Base-by-base conservation (phyloP, 2,888 invertebrate species). In the Stegophylla sp. region DNA sequence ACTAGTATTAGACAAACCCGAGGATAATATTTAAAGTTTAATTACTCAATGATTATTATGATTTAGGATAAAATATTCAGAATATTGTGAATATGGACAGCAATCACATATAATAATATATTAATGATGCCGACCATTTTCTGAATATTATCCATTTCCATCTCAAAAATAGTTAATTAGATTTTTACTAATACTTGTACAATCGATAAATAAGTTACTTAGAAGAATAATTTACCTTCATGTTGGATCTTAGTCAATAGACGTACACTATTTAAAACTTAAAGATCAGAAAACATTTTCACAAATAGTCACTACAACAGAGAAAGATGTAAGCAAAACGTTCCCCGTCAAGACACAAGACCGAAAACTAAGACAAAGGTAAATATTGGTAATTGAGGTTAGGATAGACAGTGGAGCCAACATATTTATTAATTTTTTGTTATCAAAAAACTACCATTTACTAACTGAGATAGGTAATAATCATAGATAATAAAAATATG, bases 161-260 rank as follows among this genome's bases (percentile, higher is more conserved):
- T 79, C 79, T 23, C 13, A 69, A 48, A 63, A 41, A 12, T 9
- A 41, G 23, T 23, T 0, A 5, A 48, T 41, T 34, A 7, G 3
- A 17, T 23, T 23, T 7, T 17, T 12, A 26, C 17, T 5, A n/a
- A 23, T 23, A 48, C 23, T 17, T 0, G 3, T 0, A 41, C 15
- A 34, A 34, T 4, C 28, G 23, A 51, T 28, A 51, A 13, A 48
- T 5, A 23, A 79, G 3, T 34, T 23, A 34, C 0, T 51, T 34
- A 51, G 9, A 9, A 79, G 0, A 41, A n/a, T 9, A 26, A 34
- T 23, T 79, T 79, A 79, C 79, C 79, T 79, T 79, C 79, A 79
- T 79, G 61, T 23, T 71, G 51, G 10, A 63, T 67, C 45, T 17
- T 51, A 15, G n/a, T 41, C 23, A 79, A 23, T 63, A 23, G 34